These are phyloP conservation scores for Papilio glaucus DNA, from an alignment of 1,140 invertebrate species.

Conservation along the genomic window DNA sequence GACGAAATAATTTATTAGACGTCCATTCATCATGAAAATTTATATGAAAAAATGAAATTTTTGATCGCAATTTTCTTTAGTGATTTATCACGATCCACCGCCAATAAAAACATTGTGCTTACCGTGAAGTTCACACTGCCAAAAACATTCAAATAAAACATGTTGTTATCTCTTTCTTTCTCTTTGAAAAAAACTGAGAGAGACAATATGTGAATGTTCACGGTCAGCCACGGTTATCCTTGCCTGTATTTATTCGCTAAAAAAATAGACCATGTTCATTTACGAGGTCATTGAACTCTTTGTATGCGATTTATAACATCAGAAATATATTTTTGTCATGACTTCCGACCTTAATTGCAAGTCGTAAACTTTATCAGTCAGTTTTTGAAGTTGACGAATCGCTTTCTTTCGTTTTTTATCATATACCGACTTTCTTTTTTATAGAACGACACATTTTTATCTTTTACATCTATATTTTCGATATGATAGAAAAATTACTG, in stretches of 20 bases:
- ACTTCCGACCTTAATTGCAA: slow-evolving; percentile 22
- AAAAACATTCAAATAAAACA: too few species aligned
- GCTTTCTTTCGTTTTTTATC: background rate
- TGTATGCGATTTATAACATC: background rate
- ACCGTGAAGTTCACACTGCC: too few species aligned
- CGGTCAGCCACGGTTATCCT: background rate
- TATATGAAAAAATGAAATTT: background rate
- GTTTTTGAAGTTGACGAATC: slow-evolving; percentile 7
- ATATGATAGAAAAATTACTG: too few species aligned
- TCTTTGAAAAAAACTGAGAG: too few species aligned
- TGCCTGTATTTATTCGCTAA: background rate
- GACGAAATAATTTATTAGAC: background rate
- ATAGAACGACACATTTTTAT: background rate
- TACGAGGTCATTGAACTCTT: slow-evolving; percentile 2
- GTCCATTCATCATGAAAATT: background rate
- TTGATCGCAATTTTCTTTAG: slow-evolving; percentile 2
- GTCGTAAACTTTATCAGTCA: slow-evolving; percentile 26
- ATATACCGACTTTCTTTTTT: background rate
- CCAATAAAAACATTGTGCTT: slow-evolving; percentile 3
- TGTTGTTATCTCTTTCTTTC: too few species aligned
- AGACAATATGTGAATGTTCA: too few species aligned
- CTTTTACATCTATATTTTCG: too few species aligned
- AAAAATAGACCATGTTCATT: background rate
- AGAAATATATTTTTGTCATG: slow-evolving; percentile 5
- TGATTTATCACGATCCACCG: slow-evolving; percentile 3